Evolutionary conservation across 2,113 vertebrate species (phyloP).

Genomic region (Microcebus tavaratra): DNA sequence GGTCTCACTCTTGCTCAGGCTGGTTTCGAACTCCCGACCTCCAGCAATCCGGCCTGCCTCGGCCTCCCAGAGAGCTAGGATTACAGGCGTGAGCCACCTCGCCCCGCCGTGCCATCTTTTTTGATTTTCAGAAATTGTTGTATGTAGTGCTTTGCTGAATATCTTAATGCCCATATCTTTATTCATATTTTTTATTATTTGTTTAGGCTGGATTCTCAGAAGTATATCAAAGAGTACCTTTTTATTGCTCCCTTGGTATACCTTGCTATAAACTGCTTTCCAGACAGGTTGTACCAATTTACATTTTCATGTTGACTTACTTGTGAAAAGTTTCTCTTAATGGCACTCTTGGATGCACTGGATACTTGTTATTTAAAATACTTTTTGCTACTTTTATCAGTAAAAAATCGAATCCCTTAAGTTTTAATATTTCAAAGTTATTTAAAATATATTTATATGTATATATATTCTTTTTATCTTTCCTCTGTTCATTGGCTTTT

Average conservation of each 20-base stretch:
- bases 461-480: background rate
- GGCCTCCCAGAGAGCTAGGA: too few relatives aligned
- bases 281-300: background rate
- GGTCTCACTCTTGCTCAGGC: too few relatives aligned
- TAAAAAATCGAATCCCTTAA: background rate
- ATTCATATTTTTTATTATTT: background rate
- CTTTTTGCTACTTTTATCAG: background rate
- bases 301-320: background rate
- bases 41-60: too few relatives aligned
- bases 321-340: conserved; percentile 36
- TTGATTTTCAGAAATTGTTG: background rate
- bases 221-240: background rate
- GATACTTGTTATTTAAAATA: conserved; percentile 1
- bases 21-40: too few relatives aligned
- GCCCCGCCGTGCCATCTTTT: background rate
- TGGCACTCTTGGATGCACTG: background rate
- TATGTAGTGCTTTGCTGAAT: background rate
- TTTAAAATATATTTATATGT: background rate
- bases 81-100: too few relatives aligned
- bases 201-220: background rate
- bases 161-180: background rate
- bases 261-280: background rate
- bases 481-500: conserved; percentile 11
- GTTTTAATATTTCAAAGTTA: conserved; percentile 13
- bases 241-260: background rate